Evolutionary conservation across 2,888 invertebrate species (phyloP), one percentile per base, ranked within the genome.

Genomic region (Steinernema carpocapsae): DNA sequence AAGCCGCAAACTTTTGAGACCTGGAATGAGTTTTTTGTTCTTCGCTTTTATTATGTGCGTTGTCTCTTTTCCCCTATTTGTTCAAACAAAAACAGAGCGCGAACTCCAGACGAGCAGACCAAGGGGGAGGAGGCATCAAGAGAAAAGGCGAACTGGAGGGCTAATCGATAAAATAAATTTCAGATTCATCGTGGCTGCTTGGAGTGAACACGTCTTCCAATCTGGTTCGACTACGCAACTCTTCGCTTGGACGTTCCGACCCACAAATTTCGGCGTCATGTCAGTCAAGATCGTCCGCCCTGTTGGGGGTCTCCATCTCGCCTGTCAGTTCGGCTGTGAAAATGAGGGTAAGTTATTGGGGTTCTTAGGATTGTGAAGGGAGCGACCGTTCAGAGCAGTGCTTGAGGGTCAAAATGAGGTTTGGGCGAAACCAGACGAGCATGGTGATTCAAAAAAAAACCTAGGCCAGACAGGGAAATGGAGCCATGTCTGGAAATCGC

Each of bases 211-310:
- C 64, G 37, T 29, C 29, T 22, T 64, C 64, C 64, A 64, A 64
- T 32, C 64, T 64, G 64, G 64, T 64, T 64, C 64, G 64, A 37
- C 64, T 64, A 22, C 64, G 64, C 64, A 64, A 64, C 37, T 64
- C 64, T 26, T 64, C 83, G n/a, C 80, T 86, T 7, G 86, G 86
- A 17, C 86, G 87, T 74, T 87, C 86, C 10, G 86, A 86, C 76
- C 86, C 86, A 1, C 86, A 86, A 76, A 77, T 86, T 10, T 80
- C 83, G 72, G 78, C 80, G 51, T 73, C 52, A 46, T 72, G 73
- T 59, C 59, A 73, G 59, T 42, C 51, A 52, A 29, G 45, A 26
- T 26, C 32, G 10, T 64, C 64, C 17, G 14, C 32, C 19, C 14
- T 64, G 3, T 17, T 64, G 17, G 64, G 64, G 17, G 64, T 64